Evolutionary conservation across 2,797 vertebrate genomes (phyloP).

Genomic region (Cirrhinus molitorella): DNA sequence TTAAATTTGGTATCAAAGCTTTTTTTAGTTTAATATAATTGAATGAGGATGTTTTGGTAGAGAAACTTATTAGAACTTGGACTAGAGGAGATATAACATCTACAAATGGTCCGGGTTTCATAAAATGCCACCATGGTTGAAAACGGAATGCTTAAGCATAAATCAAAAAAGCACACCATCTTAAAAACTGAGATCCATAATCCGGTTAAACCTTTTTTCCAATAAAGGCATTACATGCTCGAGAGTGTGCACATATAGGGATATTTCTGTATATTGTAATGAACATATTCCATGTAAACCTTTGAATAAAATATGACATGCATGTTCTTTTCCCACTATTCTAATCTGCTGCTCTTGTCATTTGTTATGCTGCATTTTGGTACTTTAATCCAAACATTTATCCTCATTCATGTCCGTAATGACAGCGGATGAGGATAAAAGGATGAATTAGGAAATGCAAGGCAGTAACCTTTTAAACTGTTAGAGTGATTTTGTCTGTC

Average conservation of each 20-base stretch:
- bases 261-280: neutral
- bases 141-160: neutral
- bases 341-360: neutral
- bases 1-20: too few relatives aligned
- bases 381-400: conserved; percentile 1
- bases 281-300: neutral
- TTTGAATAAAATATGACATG: neutral
- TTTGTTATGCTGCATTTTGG: neutral
- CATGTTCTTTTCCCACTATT: neutral
- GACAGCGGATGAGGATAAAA: conserved; percentile 14
- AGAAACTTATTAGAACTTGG: neutral
- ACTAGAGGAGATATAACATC: neutral
- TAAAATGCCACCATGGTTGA: neutral
- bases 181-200: neutral
- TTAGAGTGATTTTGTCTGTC: neutral
- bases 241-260: neutral
- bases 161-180: neutral
- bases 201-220: neutral
- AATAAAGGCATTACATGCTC: neutral
- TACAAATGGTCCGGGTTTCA: neutral
- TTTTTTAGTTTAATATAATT: neutral
- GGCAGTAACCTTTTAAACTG: conserved; percentile 7
- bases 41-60: neutral
- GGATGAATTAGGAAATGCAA: conserved; percentile 15
- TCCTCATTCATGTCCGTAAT: neutral